These are phyloP conservation scores for Thermophis baileyi DNA, from an alignment of 2,113 vertebrate genomes.

Conservation along the genomic window DNA sequence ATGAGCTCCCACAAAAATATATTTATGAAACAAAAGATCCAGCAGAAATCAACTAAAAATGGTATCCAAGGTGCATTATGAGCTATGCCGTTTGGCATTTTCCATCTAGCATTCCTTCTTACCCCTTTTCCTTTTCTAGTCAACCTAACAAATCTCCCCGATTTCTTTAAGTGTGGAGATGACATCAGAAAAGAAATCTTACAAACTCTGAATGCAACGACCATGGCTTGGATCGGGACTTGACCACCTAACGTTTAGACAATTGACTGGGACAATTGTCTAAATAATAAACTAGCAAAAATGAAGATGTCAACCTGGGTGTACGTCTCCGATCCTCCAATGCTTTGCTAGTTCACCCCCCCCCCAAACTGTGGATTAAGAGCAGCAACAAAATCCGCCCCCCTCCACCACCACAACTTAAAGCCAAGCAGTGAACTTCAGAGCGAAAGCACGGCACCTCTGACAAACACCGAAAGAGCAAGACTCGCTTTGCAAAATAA, in stretches of 20 bases:
- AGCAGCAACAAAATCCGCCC: not conserved
- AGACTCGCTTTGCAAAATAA: not conserved
- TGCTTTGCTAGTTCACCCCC: not conserved
- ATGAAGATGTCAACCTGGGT: not conserved
- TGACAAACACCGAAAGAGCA: not conserved
- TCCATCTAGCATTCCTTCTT: not conserved
- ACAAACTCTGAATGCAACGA: not conserved
- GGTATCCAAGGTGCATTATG: not conserved
- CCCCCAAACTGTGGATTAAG: not conserved
- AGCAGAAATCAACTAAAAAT: not conserved
- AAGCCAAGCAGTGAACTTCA: not conserved
- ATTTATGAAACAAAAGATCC: not conserved
- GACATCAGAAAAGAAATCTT: not conserved
- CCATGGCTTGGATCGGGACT: not conserved
- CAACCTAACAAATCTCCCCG: not conserved
- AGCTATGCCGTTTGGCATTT: not conserved
- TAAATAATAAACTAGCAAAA: not conserved
- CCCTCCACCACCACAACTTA: not conserved
- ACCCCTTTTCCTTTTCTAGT: not conserved
- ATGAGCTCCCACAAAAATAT: not conserved
- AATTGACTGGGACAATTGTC: not conserved
- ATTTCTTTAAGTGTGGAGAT: not conserved
- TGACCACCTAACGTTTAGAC: not conserved
- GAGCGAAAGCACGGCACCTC: not conserved
- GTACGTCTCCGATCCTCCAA: not conserved